Evolutionary conservation across 2,797 vertebrate genomes (phyloP).

Genomic region (Melopsittacus undulatus): DNA sequence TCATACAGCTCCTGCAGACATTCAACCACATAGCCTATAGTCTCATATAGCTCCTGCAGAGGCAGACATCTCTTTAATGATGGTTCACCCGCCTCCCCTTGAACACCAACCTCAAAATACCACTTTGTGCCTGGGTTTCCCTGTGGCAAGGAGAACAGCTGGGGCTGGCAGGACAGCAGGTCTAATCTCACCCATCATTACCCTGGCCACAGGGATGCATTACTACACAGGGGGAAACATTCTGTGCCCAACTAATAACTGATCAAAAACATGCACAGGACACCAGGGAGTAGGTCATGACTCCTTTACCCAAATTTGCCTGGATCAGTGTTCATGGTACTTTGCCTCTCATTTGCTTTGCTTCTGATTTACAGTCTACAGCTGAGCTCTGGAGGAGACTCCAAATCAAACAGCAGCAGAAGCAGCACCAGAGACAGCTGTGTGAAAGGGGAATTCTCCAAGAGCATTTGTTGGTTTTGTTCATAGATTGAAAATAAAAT

Average conservation of each 20-base stretch:
- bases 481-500: not conserved
- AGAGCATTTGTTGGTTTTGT: not conserved
- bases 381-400: not conserved
- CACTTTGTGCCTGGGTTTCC: not conserved
- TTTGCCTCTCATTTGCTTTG: not conserved
- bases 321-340: not conserved
- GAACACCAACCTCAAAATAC: not conserved
- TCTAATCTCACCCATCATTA: not conserved
- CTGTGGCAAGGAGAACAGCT: not conserved
- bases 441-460: not conserved
- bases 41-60: not conserved
- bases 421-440: not conserved
- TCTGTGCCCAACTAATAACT: not conserved
- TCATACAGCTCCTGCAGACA: not conserved
- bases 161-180: not conserved
- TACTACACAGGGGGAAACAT: not conserved
- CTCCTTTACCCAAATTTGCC: not conserved
- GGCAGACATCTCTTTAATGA: not conserved
- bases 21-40: not conserved
- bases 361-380: not conserved
- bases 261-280: not conserved
- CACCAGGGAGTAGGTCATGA: not conserved
- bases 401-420: not conserved
- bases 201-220: not conserved
- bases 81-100: not conserved